phyloP scores from a whole-genome alignment of 1,140 invertebrate genomes.

The Achroia grisella region DNA sequence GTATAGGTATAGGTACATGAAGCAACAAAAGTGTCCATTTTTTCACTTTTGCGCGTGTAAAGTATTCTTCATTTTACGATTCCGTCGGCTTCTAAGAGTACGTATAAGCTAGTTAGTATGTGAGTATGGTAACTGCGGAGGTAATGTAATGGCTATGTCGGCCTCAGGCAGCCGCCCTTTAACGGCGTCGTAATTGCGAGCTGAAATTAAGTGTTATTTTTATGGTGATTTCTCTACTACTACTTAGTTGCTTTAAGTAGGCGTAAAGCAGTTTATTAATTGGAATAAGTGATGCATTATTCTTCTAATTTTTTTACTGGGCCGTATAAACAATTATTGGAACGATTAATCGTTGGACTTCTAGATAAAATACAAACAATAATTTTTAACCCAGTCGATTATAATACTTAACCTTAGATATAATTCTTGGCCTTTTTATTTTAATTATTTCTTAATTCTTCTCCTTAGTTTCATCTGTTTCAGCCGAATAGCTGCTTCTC shows the following conservation, averaged over 20 bases:
- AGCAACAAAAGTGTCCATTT: slow-evolving; percentile 16
- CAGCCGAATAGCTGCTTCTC: too few species aligned
- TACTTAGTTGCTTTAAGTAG: slow-evolving; percentile 69
- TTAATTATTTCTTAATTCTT: too few species aligned
- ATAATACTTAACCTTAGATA: too few species aligned
- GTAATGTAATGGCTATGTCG: slow-evolving; percentile 55
- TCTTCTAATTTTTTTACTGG: not conserved
- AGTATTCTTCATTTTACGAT: slow-evolving; percentile 38
- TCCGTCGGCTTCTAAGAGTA: slow-evolving; percentile 34
- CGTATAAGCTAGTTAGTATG: slow-evolving; percentile 30
- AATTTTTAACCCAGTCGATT: too few species aligned
- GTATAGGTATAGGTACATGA: slow-evolving; percentile 4
- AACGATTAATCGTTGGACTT: too few species aligned
- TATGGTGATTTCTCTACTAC: slow-evolving; percentile 71
- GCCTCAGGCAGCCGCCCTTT: slow-evolving; percentile 59
- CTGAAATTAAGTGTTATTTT: slow-evolving; percentile 74
- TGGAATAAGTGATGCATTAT: slow-evolving; percentile 31
- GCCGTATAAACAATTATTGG: not conserved
- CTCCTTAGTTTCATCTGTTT: too few species aligned
- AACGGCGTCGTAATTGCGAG: slow-evolving; percentile 64
- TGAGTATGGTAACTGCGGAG: slow-evolving; percentile 38
- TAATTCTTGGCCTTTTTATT: too few species aligned
- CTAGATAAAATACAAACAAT: too few species aligned
- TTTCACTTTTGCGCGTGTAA: slow-evolving; percentile 16
- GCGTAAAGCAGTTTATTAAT: slow-evolving; percentile 68